Evolutionary conservation across 2,113 vertebrate species (phyloP).

Genomic region (Syrrhaptes paradoxus): DNA sequence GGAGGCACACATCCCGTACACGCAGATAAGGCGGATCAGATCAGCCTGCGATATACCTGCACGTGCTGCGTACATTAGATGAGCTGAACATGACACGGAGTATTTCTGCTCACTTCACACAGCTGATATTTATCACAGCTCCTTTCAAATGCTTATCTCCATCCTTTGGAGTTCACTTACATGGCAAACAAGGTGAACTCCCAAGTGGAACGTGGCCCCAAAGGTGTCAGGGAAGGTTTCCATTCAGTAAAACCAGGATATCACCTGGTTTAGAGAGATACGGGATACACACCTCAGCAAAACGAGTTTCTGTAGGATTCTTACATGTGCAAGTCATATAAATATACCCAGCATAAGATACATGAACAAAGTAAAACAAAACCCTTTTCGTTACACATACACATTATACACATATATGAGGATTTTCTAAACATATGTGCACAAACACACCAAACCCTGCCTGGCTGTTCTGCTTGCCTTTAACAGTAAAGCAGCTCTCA

Average conservation of each 20-base stretch:
- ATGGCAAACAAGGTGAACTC: background rate
- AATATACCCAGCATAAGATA: background rate
- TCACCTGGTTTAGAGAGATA: constrained; percentile 39
- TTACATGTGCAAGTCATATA: background rate
- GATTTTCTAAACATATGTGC: background rate
- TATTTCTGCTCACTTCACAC: constrained; percentile 44
- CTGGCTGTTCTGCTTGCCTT: background rate
- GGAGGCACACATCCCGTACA: background rate
- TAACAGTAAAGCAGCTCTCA: background rate
- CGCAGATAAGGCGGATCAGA: constrained; percentile 48
- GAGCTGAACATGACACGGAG: constrained; percentile 11
- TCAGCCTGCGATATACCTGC: background rate
- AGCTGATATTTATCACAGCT: constrained; percentile 52
- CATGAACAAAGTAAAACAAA: background rate
- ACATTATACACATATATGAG: too few species aligned
- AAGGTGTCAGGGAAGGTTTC: constrained; percentile 16
- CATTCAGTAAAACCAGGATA: constrained; percentile 1
- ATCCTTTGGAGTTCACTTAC: constrained; percentile 23
- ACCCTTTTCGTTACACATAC: background rate
- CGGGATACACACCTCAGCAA: background rate
- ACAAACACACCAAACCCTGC: background rate
- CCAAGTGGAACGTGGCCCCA: background rate
- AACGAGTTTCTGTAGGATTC: background rate
- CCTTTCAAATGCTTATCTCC: constrained; percentile 59
- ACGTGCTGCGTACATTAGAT: background rate